Evolutionary conservation across 2,888 invertebrate genomes (phyloP).

Genomic region (Odontothrips loti): DNA sequence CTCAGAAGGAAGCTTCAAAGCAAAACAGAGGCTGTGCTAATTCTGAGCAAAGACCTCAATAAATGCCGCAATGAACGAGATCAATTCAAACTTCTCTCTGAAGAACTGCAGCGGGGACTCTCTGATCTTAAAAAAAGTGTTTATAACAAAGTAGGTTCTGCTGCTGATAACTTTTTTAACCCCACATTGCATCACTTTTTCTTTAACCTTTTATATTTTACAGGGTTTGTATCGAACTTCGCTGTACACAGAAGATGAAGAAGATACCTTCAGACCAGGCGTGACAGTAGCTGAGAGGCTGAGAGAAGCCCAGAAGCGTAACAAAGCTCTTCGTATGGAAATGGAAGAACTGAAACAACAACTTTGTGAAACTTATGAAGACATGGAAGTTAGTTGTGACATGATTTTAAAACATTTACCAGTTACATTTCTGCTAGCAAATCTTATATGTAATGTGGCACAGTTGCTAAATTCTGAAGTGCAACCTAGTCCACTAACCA

Average conservation of each 20-base stretch:
- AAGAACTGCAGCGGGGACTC: slow-evolving; percentile 62
- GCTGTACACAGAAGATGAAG: slow-evolving; percentile 35
- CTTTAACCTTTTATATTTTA: neutral
- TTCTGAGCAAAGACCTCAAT: slow-evolving; percentile 71
- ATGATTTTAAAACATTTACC: neutral
- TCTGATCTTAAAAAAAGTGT: slow-evolving; percentile 56
- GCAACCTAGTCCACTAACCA: no score
- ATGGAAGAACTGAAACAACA: slow-evolving; percentile 68
- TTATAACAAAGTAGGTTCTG: slow-evolving; percentile 41
- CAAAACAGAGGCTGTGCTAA: slow-evolving; percentile 75
- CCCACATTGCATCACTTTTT: no score
- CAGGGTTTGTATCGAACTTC: slow-evolving; percentile 35
- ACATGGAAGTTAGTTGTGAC: slow-evolving; percentile 53
- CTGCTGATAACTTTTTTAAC: neutral
- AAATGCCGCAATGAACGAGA: slow-evolving; percentile 74
- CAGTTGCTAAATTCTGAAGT: no score
- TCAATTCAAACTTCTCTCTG: slow-evolving; percentile 73
- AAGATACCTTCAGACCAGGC: slow-evolving; percentile 32
- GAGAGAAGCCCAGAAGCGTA: slow-evolving; percentile 51
- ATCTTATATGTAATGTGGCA: no score
- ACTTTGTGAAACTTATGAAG: slow-evolving; percentile 64
- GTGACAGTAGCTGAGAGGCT: slow-evolving; percentile 35
- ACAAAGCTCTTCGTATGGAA: slow-evolving; percentile 55
- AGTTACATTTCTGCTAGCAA: neutral
- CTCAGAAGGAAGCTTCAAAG: slow-evolving; percentile 70